Conservation (phyloP, 2,888 invertebrate genomes). For the Lymantria monacha region DNA sequence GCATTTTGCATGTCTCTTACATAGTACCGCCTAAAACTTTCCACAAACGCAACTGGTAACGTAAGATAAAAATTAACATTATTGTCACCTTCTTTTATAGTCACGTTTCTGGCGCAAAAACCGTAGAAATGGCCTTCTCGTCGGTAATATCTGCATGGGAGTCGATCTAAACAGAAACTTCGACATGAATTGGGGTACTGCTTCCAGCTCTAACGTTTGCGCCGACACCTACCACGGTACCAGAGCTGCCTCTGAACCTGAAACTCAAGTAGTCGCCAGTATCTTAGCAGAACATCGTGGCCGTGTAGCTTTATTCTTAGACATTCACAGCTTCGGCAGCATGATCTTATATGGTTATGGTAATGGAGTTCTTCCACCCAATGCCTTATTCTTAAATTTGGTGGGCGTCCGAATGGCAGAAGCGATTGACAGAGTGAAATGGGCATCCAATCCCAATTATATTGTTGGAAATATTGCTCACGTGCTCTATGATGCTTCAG, state of each 20-base stretch:
- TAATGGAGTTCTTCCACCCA: conserved; percentile 66
- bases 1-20: too few relatives aligned
- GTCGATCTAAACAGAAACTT: conserved; percentile 91
- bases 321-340: conserved; percentile 89
- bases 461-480: conserved; percentile 73
- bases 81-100: conserved; percentile 47
- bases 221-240: conserved; percentile 84
- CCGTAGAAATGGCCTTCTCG: conserved; percentile 56
- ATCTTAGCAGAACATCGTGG: conserved; percentile 71
- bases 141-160: conserved; percentile 78
- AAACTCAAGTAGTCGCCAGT: conserved; percentile 81
- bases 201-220: conserved; percentile 77
- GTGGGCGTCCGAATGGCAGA: conserved; percentile 65
- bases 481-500: conserved; percentile 81
- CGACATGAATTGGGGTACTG: conserved; percentile 84
- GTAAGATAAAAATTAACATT: too few relatives aligned
- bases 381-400: conserved; percentile 62
- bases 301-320: conserved; percentile 84
- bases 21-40: too few relatives aligned
- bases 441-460: conserved; percentile 63
- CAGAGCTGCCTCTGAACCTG: conserved; percentile 85
- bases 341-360: conserved; percentile 75
- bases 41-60: too few relatives aligned
- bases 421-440: conserved; percentile 72
- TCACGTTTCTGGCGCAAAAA: conserved; percentile 86